phyloP scores from a whole-genome alignment of 1,140 invertebrate species.

The Drosophila navojoa region DNA sequence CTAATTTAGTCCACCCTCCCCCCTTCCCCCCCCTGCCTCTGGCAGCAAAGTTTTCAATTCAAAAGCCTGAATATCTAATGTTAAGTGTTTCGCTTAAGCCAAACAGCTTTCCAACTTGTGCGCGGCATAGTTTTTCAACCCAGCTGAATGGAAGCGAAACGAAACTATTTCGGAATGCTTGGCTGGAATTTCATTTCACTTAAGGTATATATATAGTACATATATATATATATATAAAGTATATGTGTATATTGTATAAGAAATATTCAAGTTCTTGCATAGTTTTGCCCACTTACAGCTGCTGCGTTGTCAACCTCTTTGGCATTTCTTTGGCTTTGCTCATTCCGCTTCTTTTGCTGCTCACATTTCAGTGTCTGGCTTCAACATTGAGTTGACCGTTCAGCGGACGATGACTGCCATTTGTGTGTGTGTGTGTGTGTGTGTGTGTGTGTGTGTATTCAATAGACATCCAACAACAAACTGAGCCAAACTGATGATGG shows the following conservation, averaged over 20 bases:
- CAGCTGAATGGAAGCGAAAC: neutral
- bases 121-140: neutral
- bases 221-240: neutral
- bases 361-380: neutral
- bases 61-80: neutral
- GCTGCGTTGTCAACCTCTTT: neutral
- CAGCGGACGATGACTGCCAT: neutral
- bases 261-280: conserved; percentile 4
- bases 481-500: conserved; percentile 44
- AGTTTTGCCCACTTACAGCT: neutral
- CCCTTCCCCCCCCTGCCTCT: too few species aligned
- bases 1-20: too few species aligned
- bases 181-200: neutral
- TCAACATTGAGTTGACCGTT: neutral
- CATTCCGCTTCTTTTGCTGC: neutral
- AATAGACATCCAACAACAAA: conserved; percentile 1
- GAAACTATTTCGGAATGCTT: neutral
- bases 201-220: neutral
- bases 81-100: neutral
- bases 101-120: neutral
- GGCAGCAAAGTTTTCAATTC: neutral
- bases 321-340: neutral
- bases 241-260: neutral
- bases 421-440: conserved; percentile 1
- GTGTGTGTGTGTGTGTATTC: neutral